Evolutionary conservation across 1,140 invertebrate species (phyloP), one percentile per base, ranked within the genome.

Genomic region (Zaprionus davidi): DNA sequence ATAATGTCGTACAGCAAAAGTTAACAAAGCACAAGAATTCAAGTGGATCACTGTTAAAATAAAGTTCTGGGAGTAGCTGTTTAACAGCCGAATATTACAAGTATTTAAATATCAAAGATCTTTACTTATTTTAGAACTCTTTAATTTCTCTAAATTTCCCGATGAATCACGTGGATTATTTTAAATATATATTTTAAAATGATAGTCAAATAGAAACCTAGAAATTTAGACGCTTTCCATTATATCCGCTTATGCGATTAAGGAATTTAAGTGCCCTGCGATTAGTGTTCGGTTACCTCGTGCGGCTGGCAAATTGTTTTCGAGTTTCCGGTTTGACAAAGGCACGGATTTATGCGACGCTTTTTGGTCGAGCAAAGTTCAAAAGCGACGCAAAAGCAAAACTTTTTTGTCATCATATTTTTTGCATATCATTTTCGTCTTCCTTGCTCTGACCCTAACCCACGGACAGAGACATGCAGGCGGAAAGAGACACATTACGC

Each of bases 361-460:
- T 64, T 55, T 72, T 57, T 69, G 55, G 53, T 71, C 55, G 34
- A 28, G 34, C 34, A 78, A 83, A 87, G 81, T 78, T 87, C 69
- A 81, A 88, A 78, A 76, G 71, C 63, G 74, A 78, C 60, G 66
- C 38, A 68, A 82, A 73, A 49, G 57, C 57, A 70, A 78, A 83
- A 83, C 71, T 87, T 86, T 86, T 80, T 80, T 65, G 55, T 64
- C 70, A 68, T 75, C 68, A 64, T 73, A 59, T 66, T 71, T 81
- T 83, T 87, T 79, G 60, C 56, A 78, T 71, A 75, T 69, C 31
- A 71, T 69, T 70, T 70, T 66, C 53, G 41, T 63, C 22, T 28
- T 38, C 28, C 6, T 55, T 44, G 41, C 46, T 57, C 63, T 71
- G 71, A 81, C 73, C 76, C 72, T 34, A 49, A 63, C 26, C 76